phyloP scores from a whole-genome alignment of 2,888 invertebrate genomes.

The Fissipunctia ypsillon region DNA sequence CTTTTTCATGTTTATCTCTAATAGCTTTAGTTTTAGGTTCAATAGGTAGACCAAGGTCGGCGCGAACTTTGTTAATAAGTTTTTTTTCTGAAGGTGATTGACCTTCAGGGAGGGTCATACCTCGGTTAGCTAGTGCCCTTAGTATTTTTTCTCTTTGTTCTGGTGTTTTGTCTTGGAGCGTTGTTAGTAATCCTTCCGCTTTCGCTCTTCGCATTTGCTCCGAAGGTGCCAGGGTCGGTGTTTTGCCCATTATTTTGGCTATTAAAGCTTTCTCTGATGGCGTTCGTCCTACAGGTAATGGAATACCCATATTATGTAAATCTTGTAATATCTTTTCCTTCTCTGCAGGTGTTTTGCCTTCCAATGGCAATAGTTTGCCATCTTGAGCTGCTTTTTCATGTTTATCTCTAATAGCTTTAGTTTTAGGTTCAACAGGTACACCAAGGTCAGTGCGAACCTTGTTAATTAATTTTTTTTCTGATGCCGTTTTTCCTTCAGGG shows the following conservation, averaged over 20 bases:
- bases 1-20: conserved; percentile 48
- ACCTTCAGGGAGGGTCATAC: conserved; percentile 68
- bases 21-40: conserved; percentile 58
- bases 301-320: conserved; percentile 46
- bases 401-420: conserved; percentile 58
- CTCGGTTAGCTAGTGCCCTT: conserved; percentile 58
- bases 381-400: conserved; percentile 57
- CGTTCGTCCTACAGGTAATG: conserved; percentile 66
- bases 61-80: conserved; percentile 64
- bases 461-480: conserved; percentile 64
- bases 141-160: conserved; percentile 67
- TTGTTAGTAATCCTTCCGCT: conserved; percentile 23
- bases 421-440: conserved; percentile 50
- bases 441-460: conserved; percentile 62
- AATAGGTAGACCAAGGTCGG: conserved; percentile 68
- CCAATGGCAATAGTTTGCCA: conserved; percentile 51
- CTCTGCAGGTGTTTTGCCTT: conserved; percentile 68
- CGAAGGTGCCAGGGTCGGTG: neutral
- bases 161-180: conserved; percentile 42
- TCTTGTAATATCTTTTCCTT: conserved; percentile 66
- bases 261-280: conserved; percentile 65
- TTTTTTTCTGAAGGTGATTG: conserved; percentile 68
- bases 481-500: conserved; percentile 64
- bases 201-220: conserved; percentile 24
- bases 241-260: conserved; percentile 49